Evolutionary conservation across 2,888 invertebrate species (phyloP).

Genomic region (Aricia artaxerxes): DNA sequence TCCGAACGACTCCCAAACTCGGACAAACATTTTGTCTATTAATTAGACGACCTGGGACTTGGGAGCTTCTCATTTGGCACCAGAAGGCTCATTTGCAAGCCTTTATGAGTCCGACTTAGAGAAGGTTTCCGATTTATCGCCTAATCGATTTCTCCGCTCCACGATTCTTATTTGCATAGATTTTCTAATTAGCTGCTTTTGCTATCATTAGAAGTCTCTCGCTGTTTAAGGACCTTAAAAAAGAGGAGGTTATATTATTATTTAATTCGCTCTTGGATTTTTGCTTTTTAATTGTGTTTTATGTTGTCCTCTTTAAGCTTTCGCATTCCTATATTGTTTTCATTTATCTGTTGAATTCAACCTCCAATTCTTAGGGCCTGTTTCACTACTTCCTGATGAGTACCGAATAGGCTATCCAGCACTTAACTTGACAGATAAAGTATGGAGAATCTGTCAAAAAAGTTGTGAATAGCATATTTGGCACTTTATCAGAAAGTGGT

Average conservation of each 20-base stretch:
- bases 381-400: too few relatives aligned
- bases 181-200: constrained; percentile 12
- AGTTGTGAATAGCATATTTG: too few relatives aligned
- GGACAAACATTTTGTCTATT: constrained; percentile 70
- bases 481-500: too few relatives aligned
- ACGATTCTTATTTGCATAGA: constrained; percentile 5
- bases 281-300: too few relatives aligned
- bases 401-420: too few relatives aligned
- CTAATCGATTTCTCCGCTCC: constrained; percentile 12
- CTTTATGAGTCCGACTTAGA: constrained; percentile 61
- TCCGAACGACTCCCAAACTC: constrained; percentile 53
- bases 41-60: constrained; percentile 63
- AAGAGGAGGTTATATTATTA: background rate
- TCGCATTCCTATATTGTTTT: too few relatives aligned
- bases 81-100: constrained; percentile 71
- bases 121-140: constrained; percentile 36
- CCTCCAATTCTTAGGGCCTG: too few relatives aligned
- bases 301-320: too few relatives aligned
- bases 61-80: constrained; percentile 57
- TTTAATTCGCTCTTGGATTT: too few relatives aligned
- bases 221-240: background rate
- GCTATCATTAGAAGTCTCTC: background rate
- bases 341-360: too few relatives aligned
- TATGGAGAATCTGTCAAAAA: too few relatives aligned
- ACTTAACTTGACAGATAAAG: too few relatives aligned